Conservation (phyloP, 1,140 invertebrate species). For the Parapsyche elsis region DNA sequence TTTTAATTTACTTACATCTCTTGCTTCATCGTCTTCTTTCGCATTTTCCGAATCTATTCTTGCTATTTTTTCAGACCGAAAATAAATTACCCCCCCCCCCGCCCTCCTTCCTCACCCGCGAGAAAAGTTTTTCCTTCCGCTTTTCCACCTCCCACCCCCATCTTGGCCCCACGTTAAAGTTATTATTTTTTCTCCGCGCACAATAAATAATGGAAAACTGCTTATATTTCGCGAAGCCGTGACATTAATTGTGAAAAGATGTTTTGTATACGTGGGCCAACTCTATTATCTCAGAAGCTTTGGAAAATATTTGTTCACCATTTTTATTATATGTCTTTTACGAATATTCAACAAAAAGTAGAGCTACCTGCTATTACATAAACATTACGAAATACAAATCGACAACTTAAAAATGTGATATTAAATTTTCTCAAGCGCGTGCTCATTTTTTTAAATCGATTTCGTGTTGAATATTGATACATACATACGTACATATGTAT, state of each 20-base stretch:
- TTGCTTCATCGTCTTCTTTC: constrained; percentile 25
- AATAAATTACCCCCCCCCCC: constrained; percentile 24
- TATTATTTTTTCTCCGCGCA: constrained; percentile 34
- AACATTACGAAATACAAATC: too few relatives aligned
- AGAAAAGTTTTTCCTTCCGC: constrained; percentile 21
- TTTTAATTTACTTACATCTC: constrained; percentile 38
- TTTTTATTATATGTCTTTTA: neutral
- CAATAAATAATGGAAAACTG: constrained; percentile 54
- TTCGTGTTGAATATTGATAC: too few relatives aligned
- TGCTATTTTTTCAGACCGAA: constrained; percentile 29
- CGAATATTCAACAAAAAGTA: too few relatives aligned
- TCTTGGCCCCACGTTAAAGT: constrained; percentile 23
- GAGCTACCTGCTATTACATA: too few relatives aligned
- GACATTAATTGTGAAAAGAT: constrained; percentile 52
- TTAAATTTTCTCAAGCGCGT: too few relatives aligned
- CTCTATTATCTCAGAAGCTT: neutral
- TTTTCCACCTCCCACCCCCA: neutral
- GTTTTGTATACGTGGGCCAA: constrained; percentile 30
- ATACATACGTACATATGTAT: too few relatives aligned
- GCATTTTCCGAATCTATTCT: constrained; percentile 36
- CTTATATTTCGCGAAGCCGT: constrained; percentile 47
- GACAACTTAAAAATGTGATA: too few relatives aligned
- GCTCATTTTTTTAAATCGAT: too few relatives aligned
- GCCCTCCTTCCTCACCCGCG: neutral
- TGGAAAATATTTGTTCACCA: neutral